These are phyloP conservation scores for Pseudomyrmex pallidus DNA, from an alignment of 1,140 invertebrate species.

Conservation along the genomic window DNA sequence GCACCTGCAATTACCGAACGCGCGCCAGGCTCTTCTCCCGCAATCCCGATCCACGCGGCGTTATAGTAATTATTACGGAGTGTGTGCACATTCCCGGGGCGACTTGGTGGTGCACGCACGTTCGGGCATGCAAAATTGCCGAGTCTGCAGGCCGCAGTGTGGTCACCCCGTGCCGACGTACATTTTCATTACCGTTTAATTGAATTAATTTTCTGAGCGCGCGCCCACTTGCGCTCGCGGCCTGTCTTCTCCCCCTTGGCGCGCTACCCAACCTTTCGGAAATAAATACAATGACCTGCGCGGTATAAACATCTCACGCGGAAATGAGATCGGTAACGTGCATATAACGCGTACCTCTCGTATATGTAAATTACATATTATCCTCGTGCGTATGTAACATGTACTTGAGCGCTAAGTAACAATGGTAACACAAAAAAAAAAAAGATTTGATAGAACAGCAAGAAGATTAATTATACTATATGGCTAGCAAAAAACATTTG, in stretches of 20 bases:
- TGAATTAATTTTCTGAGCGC: slow-evolving; percentile 65
- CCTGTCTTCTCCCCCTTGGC: slow-evolving; percentile 13
- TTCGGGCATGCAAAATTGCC: slow-evolving; percentile 68
- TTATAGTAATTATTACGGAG: slow-evolving; percentile 69
- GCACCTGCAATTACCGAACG: slow-evolving; percentile 58
- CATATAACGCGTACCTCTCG: neutral
- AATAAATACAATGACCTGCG: slow-evolving; percentile 43
- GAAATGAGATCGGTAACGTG: neutral
- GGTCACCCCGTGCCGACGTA: slow-evolving; percentile 51
- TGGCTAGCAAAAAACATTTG: too few relatives aligned
- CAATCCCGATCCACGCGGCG: slow-evolving; percentile 63
- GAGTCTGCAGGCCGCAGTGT: slow-evolving; percentile 54
- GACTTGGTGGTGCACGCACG: slow-evolving; percentile 49
- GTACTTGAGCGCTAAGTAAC: too few relatives aligned
- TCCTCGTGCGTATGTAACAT: too few relatives aligned
- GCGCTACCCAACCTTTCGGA: slow-evolving; percentile 19
- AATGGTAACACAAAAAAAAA: too few relatives aligned
- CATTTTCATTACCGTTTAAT: slow-evolving; percentile 71
- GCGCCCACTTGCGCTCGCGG: neutral
- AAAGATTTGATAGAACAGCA: too few relatives aligned
- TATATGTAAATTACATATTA: too few relatives aligned
- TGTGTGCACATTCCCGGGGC: slow-evolving; percentile 59
- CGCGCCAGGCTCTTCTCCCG: slow-evolving; percentile 31
- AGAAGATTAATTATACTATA: too few relatives aligned
- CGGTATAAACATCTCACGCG: slow-evolving; percentile 30